A percentile compares a stretch with the other conserved stretches of the same genome.
phyloP scores from a whole-genome alignment of 2,888 invertebrate species.

The Orgyia antiqua region DNA sequence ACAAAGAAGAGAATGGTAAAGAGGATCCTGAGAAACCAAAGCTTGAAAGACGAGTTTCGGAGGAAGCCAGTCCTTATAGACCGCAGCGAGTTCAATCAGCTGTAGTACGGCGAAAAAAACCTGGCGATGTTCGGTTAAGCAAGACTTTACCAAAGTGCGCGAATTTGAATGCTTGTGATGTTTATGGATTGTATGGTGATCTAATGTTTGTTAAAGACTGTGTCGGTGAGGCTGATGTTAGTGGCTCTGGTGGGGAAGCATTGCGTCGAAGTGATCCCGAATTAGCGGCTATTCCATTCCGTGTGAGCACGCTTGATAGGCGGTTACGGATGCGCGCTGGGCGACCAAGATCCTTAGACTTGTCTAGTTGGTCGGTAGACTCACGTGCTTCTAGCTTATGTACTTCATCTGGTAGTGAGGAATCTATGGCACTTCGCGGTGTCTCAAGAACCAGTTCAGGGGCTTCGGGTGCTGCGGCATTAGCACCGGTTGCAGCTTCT shows the following conservation, averaged over 20 bases:
- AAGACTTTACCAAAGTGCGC: constrained; percentile 88
- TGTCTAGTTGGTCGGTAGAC: constrained; percentile 93
- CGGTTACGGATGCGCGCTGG: constrained; percentile 89
- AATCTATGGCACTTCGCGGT: constrained; percentile 86
- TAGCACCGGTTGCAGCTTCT: constrained; percentile 74
- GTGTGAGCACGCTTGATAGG: constrained; percentile 89
- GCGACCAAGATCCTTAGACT: constrained; percentile 87
- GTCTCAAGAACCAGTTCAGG: constrained; percentile 87
- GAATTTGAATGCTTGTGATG: constrained; percentile 86
- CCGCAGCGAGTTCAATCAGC: constrained; percentile 68
- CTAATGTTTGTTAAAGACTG: constrained; percentile 93
- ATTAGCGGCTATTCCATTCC: constrained; percentile 88
- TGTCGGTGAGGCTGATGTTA: constrained; percentile 86
- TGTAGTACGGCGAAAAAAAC: constrained; percentile 61
- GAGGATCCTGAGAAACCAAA: constrained; percentile 69
- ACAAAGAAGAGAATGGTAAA: constrained; percentile 64
- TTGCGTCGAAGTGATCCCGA: constrained; percentile 90
- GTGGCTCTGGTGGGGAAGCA: constrained; percentile 85
- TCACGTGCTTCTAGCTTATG: constrained; percentile 89
- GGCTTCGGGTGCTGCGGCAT: constrained; percentile 80
- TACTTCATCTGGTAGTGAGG: constrained; percentile 92
- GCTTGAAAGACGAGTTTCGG: constrained; percentile 82
- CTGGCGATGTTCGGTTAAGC: constrained; percentile 80
- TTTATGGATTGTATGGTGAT: constrained; percentile 93
- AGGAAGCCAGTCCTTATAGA: constrained; percentile 66